Conservation (phyloP, 2,797 vertebrate genomes). For the Poeciliopsis paucimaculata region DNA sequence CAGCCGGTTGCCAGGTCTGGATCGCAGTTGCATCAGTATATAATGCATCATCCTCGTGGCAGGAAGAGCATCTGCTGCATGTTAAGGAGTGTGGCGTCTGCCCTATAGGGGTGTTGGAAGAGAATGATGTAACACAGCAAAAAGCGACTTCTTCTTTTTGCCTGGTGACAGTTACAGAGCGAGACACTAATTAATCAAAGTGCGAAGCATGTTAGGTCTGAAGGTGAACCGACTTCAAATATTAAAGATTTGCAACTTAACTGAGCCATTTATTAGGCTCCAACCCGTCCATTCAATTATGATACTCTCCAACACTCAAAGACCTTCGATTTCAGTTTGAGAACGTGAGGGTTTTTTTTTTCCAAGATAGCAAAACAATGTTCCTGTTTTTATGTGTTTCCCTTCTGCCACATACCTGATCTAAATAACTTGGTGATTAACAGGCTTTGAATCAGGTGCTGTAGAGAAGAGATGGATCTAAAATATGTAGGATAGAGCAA, state of each 20-base stretch:
- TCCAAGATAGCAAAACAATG: background rate
- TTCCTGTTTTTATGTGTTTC: background rate
- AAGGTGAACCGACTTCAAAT: conserved; percentile 36
- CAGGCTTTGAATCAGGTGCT: background rate
- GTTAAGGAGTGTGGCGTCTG: conserved; percentile 46
- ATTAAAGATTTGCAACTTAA: conserved; percentile 8
- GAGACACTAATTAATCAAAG: conserved; percentile 65
- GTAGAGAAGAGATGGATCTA: background rate
- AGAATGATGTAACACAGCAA: conserved; percentile 67
- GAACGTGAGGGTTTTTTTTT: background rate
- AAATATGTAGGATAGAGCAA: background rate
- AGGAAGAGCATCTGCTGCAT: conserved; percentile 58
- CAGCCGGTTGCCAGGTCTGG: conserved; percentile 64
- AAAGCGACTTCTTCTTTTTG: conserved; percentile 40
- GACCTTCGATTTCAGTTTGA: background rate
- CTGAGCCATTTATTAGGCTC: conserved; percentile 14
- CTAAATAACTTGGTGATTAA: background rate
- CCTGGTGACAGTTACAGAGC: conserved; percentile 45
- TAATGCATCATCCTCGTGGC: conserved; percentile 39
- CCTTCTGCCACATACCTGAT: background rate
- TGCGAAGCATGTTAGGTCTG: conserved; percentile 24
- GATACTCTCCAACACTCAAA: background rate
- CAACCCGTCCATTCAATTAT: background rate
- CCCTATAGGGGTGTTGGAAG: conserved; percentile 19
- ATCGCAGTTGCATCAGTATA: conserved; percentile 76